Evolutionary conservation across 2,113 vertebrate species (phyloP).

Genomic region (Colaptes auratus): DNA sequence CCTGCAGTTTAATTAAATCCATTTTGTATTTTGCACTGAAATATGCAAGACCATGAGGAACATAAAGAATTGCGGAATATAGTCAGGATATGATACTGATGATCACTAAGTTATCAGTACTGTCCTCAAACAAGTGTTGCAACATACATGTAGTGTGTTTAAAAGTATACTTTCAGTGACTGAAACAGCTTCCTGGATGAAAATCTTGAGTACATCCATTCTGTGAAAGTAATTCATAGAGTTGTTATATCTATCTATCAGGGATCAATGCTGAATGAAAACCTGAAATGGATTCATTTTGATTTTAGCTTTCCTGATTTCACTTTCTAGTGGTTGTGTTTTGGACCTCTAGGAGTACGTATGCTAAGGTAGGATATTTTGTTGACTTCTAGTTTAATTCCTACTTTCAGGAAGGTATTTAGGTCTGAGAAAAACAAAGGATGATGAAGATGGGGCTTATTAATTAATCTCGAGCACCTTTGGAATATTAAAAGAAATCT

Average conservation of each 20-base stretch:
- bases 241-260: not conserved
- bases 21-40: not conserved
- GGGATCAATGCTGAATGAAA: not conserved
- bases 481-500: not conserved
- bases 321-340: not conserved
- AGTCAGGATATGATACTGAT: not conserved
- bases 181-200: not conserved
- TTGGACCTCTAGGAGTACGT: not conserved
- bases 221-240: not conserved
- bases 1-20: not conserved
- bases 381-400: not conserved
- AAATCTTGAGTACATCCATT: not conserved
- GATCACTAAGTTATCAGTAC: not conserved
- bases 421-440: not conserved
- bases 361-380: not conserved
- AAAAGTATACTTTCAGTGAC: not conserved
- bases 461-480: not conserved
- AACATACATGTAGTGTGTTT: not conserved
- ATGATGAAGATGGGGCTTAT: not conserved
- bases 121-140: not conserved
- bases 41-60: not conserved
- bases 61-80: not conserved
- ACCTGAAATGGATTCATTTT: not conserved
- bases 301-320: not conserved
- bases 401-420: not conserved